Evolutionary conservation across 2,888 invertebrate genomes (phyloP).

Genomic region (Rhagium mordax): DNA sequence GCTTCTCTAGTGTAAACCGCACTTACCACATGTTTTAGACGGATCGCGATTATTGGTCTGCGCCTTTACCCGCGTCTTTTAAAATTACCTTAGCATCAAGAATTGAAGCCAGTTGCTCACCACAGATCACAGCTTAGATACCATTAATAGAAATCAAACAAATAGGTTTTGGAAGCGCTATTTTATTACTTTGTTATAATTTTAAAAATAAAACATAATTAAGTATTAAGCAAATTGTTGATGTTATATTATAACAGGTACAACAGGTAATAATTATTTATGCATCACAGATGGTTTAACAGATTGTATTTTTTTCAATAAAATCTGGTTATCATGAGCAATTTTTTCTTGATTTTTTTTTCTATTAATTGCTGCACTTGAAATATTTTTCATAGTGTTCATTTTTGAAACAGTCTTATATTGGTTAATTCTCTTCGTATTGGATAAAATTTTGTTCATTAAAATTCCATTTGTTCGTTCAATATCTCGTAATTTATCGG

Average conservation of each 20-base stretch:
- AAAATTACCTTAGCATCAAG: slow-evolving; percentile 49
- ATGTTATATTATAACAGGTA: too few relatives aligned
- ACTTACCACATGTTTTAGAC: slow-evolving; percentile 41
- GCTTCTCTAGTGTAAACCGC: slow-evolving; percentile 36
- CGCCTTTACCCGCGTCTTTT: slow-evolving; percentile 28
- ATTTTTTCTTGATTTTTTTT: slow-evolving; percentile 57
- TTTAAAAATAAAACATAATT: slow-evolving; percentile 11
- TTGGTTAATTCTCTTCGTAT: slow-evolving; percentile 53
- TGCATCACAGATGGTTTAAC: slow-evolving; percentile 48
- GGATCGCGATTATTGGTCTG: too few relatives aligned
- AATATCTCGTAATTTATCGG: slow-evolving; percentile 49
- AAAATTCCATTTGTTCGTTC: slow-evolving; percentile 51
- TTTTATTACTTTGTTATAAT: slow-evolving; percentile 14
- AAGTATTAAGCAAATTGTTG: too few relatives aligned
- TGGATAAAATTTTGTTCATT: slow-evolving; percentile 57
- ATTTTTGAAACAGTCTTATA: slow-evolving; percentile 46
- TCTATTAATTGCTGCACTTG: slow-evolving; percentile 57
- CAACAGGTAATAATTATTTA: slow-evolving; percentile 31
- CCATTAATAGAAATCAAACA: not conserved
- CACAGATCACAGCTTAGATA: too few relatives aligned
- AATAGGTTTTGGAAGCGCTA: not conserved
- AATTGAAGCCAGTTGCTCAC: not conserved
- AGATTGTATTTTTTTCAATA: slow-evolving; percentile 52
- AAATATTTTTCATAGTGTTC: slow-evolving; percentile 37
- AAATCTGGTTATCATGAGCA: slow-evolving; percentile 56